Conservation (phyloP, 2,888 invertebrate genomes). For the Axea sp. region DNA sequence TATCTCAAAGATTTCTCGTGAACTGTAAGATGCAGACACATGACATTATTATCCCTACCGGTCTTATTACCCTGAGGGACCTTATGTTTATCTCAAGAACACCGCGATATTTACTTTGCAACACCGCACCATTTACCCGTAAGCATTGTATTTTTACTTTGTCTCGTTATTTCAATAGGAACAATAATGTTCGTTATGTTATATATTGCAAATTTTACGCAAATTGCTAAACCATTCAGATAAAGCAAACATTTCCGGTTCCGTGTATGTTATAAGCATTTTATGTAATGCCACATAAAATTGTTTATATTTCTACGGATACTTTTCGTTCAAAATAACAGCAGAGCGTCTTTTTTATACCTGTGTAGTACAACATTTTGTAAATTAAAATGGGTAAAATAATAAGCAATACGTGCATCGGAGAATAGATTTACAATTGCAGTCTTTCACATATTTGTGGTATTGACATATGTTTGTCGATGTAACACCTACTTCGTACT, state of each 20-base stretch:
- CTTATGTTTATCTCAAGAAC: conserved; percentile 39
- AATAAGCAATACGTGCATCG: conserved; percentile 7
- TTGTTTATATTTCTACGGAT: background rate
- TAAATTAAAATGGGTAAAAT: conserved; percentile 5
- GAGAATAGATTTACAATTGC: conserved; percentile 17
- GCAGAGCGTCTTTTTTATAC: conserved; percentile 1
- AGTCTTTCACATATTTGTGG: background rate
- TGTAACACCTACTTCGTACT: conserved; percentile 16
- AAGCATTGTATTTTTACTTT: conserved; percentile 41
- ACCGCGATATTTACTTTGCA: conserved; percentile 33
- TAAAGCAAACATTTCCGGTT: conserved; percentile 6
- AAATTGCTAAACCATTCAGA: conserved; percentile 28
- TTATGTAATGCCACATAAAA: conserved; percentile 9
- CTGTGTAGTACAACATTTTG: background rate
- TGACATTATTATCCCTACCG: conserved; percentile 31
- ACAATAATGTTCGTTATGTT: conserved; percentile 33
- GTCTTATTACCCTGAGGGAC: conserved; percentile 38
- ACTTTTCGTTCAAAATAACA: background rate
- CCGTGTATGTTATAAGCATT: background rate
- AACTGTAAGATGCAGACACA: conserved; percentile 25
- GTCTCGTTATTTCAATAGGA: conserved; percentile 35
- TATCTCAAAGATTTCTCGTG: conserved; percentile 25
- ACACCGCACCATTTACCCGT: conserved; percentile 39
- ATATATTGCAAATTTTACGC: conserved; percentile 29
- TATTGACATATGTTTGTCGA: conserved; percentile 16